These are phyloP conservation scores for Sciurus carolinensis DNA, from an alignment of 2,797 vertebrate genomes.

Conservation along the genomic window DNA sequence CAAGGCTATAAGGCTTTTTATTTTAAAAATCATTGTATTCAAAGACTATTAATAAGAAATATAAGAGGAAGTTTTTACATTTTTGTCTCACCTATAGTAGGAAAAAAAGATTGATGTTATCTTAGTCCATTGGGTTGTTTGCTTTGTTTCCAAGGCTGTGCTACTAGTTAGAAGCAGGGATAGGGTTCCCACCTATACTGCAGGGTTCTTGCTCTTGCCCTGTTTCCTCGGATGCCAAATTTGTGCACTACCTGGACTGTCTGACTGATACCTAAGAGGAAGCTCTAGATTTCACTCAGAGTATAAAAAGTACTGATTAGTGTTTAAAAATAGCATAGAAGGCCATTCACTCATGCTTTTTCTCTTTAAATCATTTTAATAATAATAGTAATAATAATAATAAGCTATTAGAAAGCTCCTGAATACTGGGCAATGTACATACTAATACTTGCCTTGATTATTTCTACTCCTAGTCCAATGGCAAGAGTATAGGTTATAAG, in stretches of 20 bases:
- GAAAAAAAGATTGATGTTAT: not conserved
- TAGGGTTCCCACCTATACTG: not conserved
- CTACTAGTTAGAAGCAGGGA: not conserved
- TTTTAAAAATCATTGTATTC: constrained; percentile 45
- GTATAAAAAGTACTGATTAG: not conserved
- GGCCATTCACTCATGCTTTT: not conserved
- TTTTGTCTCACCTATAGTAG: constrained; percentile 19
- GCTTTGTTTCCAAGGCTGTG: not conserved
- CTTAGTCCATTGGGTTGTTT: not conserved
- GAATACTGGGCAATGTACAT: not conserved
- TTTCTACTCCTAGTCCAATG: not conserved
- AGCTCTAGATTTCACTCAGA: not conserved
- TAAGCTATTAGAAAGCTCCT: not conserved
- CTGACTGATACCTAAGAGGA: not conserved
- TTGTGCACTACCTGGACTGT: not conserved
- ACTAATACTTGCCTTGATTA: not conserved
- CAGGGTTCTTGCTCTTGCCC: not conserved
- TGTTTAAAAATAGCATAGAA: not conserved
- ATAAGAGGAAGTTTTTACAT: not conserved
- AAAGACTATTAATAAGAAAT: constrained; percentile 59
- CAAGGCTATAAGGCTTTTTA: constrained; percentile 42
- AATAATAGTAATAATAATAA: not conserved
- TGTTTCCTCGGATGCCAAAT: not conserved
- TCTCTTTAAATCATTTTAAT: not conserved
- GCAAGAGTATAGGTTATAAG: not conserved